phyloP scores from a whole-genome alignment of 2,888 invertebrate genomes.

The Drosophila silvestris region DNA sequence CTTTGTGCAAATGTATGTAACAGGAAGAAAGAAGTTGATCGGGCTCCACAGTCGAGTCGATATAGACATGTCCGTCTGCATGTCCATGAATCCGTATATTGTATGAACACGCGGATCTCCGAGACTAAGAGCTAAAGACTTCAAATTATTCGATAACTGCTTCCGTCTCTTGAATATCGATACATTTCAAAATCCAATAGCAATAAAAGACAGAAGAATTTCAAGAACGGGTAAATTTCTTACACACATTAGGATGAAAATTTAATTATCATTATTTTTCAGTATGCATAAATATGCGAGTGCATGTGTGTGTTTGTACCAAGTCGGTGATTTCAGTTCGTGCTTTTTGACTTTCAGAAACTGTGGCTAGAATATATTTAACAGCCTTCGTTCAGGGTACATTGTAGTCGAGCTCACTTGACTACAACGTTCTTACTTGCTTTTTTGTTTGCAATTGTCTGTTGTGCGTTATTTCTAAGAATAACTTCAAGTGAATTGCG shows the following conservation, averaged over 20 bases:
- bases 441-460: constrained; percentile 23
- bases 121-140: too few species aligned
- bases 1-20: background rate
- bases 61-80: too few species aligned
- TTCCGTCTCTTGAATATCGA: background rate
- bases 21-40: background rate
- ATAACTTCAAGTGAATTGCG: constrained; percentile 49
- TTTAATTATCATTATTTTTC: too few species aligned
- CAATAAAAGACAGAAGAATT: background rate
- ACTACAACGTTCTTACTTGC: background rate
- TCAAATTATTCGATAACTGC: background rate
- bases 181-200: background rate
- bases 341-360: background rate
- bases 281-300: background rate
- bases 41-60: too few species aligned
- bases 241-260: too few species aligned
- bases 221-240: too few species aligned
- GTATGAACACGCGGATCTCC: too few species aligned
- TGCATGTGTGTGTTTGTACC: background rate
- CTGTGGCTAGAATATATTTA: background rate
- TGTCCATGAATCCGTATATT: too few species aligned
- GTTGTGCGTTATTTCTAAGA: constrained; percentile 56
- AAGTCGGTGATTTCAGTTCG: background rate
- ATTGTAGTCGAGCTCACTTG: background rate
- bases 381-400: background rate